Evolutionary conservation across 1,140 invertebrate genomes (phyloP).

Genomic region (Gryllus bimaculatus): DNA sequence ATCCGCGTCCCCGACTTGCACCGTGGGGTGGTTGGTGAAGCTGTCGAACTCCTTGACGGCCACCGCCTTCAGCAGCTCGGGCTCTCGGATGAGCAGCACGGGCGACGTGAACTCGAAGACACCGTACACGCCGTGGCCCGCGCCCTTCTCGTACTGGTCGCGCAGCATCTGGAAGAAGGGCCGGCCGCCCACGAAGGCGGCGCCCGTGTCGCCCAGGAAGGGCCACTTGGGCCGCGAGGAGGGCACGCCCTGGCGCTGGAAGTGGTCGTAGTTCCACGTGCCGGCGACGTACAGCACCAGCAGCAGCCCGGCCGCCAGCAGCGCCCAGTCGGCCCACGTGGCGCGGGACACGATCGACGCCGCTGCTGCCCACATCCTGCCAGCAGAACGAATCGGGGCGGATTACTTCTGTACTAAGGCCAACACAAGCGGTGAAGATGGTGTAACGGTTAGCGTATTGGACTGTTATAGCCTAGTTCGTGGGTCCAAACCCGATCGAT

Average conservation of each 20-base stretch:
- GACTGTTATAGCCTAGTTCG: too few relatives aligned
- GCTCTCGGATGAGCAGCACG: constrained; percentile 29
- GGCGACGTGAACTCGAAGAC: constrained; percentile 27
- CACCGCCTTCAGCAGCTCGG: constrained; percentile 29
- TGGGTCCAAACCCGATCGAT: too few relatives aligned
- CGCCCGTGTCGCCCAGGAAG: constrained; percentile 35
- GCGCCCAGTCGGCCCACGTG: not conserved
- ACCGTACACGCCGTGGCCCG: not conserved
- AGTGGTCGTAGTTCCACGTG: constrained; percentile 37
- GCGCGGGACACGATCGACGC: too few relatives aligned
- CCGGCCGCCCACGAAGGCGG: constrained; percentile 12
- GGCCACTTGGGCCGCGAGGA: constrained; percentile 33
- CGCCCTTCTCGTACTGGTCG: not conserved
- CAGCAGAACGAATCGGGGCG: too few relatives aligned
- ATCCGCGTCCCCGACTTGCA: too few relatives aligned
- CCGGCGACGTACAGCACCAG: not conserved
- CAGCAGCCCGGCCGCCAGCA: not conserved
- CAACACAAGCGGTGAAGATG: too few relatives aligned
- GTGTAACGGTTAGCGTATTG: too few relatives aligned
- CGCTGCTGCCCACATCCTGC: too few relatives aligned
- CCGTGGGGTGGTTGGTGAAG: constrained; percentile 37
- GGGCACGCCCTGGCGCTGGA: constrained; percentile 34
- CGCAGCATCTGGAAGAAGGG: not conserved
- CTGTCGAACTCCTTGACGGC: constrained; percentile 36
- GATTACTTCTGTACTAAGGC: too few relatives aligned